A percentile compares a stretch with the other conserved stretches of the same genome.
phyloP scores from a whole-genome alignment of 2,888 invertebrate species.

The Drosophila bunnanda region DNA sequence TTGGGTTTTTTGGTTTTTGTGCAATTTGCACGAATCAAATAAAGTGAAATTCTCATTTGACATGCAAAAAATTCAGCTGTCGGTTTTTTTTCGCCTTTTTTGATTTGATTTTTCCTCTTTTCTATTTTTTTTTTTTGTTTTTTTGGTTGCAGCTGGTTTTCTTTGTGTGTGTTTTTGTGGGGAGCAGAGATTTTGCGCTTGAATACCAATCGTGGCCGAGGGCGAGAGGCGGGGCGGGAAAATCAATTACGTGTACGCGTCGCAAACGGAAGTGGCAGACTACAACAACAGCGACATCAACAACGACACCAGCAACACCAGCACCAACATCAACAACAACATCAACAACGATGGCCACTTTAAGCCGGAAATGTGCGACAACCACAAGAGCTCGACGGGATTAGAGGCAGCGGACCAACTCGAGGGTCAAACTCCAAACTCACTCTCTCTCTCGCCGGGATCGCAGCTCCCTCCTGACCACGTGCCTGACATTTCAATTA shows the following conservation, averaged over 20 bases:
- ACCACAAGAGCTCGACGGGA: slow-evolving; percentile 55
- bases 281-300: slow-evolving; percentile 34
- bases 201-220: slow-evolving; percentile 33
- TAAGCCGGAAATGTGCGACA: slow-evolving; percentile 62
- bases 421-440: slow-evolving; percentile 36
- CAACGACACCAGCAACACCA: slow-evolving; percentile 29
- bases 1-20: slow-evolving; percentile 1
- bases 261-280: slow-evolving; percentile 57
- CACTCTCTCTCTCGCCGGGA: neutral
- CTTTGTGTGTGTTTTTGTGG: slow-evolving; percentile 33
- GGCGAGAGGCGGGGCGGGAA: slow-evolving; percentile 43
- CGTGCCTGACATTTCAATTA: slow-evolving; percentile 58
- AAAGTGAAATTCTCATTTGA: slow-evolving; percentile 55
- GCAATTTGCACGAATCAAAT: slow-evolving; percentile 46
- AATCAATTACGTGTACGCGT: slow-evolving; percentile 60
- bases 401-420: slow-evolving; percentile 36
- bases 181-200: slow-evolving; percentile 35
- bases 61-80: slow-evolving; percentile 39
- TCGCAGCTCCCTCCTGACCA: slow-evolving; percentile 24
- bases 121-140: neutral
- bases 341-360: slow-evolving; percentile 48
- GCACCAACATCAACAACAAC: slow-evolving; percentile 10
- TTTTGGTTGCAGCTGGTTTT: slow-evolving; percentile 3
- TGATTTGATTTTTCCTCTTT: neutral
- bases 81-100: neutral